Percentiles rank a stretch among this genome's conserved stretches.
Conservation (phyloP, 1,140 invertebrate species). For the Drosophila orena region DNA sequence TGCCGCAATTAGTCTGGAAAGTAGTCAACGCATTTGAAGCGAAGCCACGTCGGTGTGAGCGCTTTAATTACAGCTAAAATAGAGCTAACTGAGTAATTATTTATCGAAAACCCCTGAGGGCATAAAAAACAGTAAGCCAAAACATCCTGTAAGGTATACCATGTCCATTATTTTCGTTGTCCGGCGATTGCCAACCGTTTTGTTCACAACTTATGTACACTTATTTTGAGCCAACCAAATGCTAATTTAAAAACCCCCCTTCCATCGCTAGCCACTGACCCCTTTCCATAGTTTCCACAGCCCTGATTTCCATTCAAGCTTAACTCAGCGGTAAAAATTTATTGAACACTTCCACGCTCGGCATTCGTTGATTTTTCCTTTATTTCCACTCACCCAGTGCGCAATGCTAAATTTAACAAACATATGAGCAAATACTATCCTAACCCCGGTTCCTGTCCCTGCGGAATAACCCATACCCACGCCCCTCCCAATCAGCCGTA, state of each 20-base stretch:
- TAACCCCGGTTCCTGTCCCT: slow-evolving; percentile 7
- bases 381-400: slow-evolving; percentile 38
- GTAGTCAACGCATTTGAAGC: slow-evolving; percentile 21
- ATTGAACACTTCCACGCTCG: slow-evolving; percentile 51
- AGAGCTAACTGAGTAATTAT: slow-evolving; percentile 3
- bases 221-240: slow-evolving; percentile 38
- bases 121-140: too few species aligned
- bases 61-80: slow-evolving; percentile 13
- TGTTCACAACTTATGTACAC: not conserved
- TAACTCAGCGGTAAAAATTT: slow-evolving; percentile 54
- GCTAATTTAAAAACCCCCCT: slow-evolving; percentile 35
- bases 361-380: slow-evolving; percentile 53
- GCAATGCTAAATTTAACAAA: slow-evolving; percentile 50
- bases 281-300: slow-evolving; percentile 21
- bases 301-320: slow-evolving; percentile 49
- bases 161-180: not conserved
- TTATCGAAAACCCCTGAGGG: not conserved
- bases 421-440: slow-evolving; percentile 49
- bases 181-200: not conserved
- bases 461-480: not conserved
- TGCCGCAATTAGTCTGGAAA: slow-evolving; percentile 74
- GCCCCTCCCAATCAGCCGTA: slow-evolving; percentile 27
- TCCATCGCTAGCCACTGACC: not conserved
- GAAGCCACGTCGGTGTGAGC: slow-evolving; percentile 9
- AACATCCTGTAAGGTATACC: not conserved